Base-by-base conservation (phyloP, 2,888 invertebrate species). In the Ectropis crepuscularia region DNA sequence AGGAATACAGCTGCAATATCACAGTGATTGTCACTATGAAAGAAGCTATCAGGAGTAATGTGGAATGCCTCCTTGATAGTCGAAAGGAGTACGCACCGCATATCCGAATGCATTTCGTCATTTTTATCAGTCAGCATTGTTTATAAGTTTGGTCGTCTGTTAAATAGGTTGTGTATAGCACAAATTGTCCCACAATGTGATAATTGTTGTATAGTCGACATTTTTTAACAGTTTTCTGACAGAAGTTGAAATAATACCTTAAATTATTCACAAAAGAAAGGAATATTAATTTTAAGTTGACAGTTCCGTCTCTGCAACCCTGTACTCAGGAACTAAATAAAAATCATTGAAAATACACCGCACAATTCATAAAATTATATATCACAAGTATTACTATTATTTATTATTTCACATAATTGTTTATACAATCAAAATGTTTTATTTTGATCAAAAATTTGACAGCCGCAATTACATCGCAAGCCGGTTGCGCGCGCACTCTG, bases 31-130 rank as follows among this genome's bases (percentile, higher is more conserved):
- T 79, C 6, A 88, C 71, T 69, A 89, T 80, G 61, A 91, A 84
- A 11, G 79, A 80, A 37, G 78, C 78, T 59, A 88, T 82, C 8
- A 91, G 79, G 50, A 91, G 71, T 38, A 89, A 61, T 0, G 90
- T 92, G 5, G 92, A 90, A 74, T 90, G 87, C 66, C 83, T 85
- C 65, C 87, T 82, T 55, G 85, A 84, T 67, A 90, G 74, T 67
- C 91, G 83, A 81, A 85, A 89, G 63, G 88, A 87, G 78, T 91
- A 92, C 51, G 90, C 90, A 64, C 90, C 85, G 74, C 83, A 89
- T 77, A 91, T 85, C 70, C 87, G 83, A 69, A 89, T 74, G 77
- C 92, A 92, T 87, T 79, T 85, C 83, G 82, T 79, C 91, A 92
- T 92, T 73, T 82, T 89, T 76, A 76, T 72, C 72, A 76, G 68